Evolutionary conservation across 2,797 vertebrate species (phyloP).

Genomic region (Falco naumanni): DNA sequence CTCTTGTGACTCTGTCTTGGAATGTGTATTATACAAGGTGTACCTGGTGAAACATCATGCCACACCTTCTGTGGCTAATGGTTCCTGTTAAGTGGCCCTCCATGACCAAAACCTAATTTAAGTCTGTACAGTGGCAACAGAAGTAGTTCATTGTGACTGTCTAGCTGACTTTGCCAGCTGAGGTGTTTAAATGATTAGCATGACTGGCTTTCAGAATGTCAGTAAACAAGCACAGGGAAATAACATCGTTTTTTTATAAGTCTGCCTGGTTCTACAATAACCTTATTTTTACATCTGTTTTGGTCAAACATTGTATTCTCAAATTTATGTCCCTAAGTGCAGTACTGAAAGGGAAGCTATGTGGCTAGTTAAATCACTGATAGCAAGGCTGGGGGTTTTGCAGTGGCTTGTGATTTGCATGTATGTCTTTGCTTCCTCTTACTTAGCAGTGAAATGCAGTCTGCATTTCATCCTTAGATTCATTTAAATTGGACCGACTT

Average conservation of each 20-base stretch:
- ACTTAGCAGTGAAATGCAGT: neutral
- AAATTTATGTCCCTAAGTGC: neutral
- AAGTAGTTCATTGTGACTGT: neutral
- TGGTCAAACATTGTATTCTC: neutral
- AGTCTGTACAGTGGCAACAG: neutral
- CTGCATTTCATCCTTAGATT: neutral
- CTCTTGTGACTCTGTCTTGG: neutral
- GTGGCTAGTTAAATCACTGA: neutral
- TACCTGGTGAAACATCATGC: neutral
- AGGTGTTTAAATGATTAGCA: neutral
- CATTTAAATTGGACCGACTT: neutral
- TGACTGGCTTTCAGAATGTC: neutral
- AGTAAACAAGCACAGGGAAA: neutral
- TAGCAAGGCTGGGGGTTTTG: neutral
- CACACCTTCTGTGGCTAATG: neutral
- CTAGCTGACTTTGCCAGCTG: neutral
- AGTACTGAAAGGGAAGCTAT: neutral
- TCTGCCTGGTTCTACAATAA: neutral
- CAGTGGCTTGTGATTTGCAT: neutral
- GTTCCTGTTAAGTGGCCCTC: neutral
- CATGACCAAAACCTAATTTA: neutral
- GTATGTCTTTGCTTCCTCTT: neutral
- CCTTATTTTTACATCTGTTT: neutral
- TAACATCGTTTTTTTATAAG: neutral
- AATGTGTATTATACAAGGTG: neutral